Base-by-base conservation (phyloP, 1,140 invertebrate species). In the Cataglyphis hispanica region DNA sequence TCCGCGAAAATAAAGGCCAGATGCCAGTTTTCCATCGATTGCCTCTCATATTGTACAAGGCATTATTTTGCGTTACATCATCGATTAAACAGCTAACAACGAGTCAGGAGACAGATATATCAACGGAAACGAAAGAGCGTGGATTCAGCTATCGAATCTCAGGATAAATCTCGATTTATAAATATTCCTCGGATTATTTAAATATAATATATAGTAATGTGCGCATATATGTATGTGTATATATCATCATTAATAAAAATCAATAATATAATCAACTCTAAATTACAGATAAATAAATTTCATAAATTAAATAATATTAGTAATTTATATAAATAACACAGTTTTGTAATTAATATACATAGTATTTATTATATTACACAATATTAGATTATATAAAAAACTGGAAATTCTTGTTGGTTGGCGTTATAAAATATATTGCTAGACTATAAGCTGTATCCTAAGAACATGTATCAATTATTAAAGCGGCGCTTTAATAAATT, bases 11-110 rank as follows among this genome's bases (percentile, higher is more conserved):
- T 8, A 31, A 60, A 81, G 25, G 13, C 16, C 13, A 72, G 10
- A 7, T 69, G 7, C 11, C 19, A 8, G 13, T 74, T 22, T 60
- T 13, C 13, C n/a, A 66, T 50, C 1, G 40, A 50, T 50, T 11
- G 16, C 13, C 34, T 72, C 13, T 81, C n/a, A 13, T 46, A 46
- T 74, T 22, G n/a, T 34, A n/a, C n/a, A 53, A 22, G 22, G 3
- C 6, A 40, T 16, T 67, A 78, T 46, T 80, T 34, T 66, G 27
- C 34, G 19, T 83, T 72, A 46, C 67, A 13, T 83, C 78, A 83
- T 16, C 6, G 8, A 46, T 74, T 83, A 74, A 46, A 83, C 61
- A 19, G 7, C 25, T n/a, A 60, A 4, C 37, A 5, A 27, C 7
- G 13, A 25, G 46, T 60, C 53, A 83, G 37, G 4, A 72, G 53